Conservation (phyloP, 2,797 vertebrate genomes). For the Distichodus sexfasciatus region DNA sequence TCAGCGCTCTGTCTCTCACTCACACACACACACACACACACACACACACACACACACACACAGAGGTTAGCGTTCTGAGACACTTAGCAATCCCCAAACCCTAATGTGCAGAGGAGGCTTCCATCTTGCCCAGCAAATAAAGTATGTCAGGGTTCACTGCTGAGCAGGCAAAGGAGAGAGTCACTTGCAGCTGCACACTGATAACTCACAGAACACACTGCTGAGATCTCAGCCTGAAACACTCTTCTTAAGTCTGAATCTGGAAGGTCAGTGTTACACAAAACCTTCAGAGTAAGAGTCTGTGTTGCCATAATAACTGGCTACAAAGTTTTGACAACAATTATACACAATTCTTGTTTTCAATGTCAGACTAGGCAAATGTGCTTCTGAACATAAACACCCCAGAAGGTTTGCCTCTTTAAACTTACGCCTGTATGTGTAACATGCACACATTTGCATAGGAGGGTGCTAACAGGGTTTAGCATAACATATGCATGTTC, state of each 20-base stretch:
- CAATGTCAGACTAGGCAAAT: no score
- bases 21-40: neutral
- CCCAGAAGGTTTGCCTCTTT: no score
- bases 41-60: neutral
- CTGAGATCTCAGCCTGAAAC: neutral
- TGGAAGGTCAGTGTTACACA: neutral
- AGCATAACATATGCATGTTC: no score
- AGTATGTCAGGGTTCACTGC: conserved; percentile 32
- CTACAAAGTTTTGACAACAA: no score
- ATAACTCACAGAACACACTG: conserved; percentile 17
- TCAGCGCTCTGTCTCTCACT: neutral
- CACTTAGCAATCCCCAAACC: neutral
- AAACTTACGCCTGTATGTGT: no score
- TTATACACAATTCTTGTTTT: no score
- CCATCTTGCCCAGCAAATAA: conserved; percentile 2
- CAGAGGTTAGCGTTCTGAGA: neutral
- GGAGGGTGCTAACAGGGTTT: no score
- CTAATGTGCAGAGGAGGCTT: neutral
- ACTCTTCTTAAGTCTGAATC: neutral
- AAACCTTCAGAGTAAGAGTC: neutral
- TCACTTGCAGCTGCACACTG: conserved; percentile 15
- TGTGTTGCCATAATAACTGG: no score
- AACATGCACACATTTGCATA: no score
- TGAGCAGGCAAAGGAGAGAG: conserved; percentile 19
- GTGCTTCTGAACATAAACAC: no score